Base-by-base conservation (phyloP, 53 echinoderm and acorn worm genomes). In the Crossaster papposus region DNA sequence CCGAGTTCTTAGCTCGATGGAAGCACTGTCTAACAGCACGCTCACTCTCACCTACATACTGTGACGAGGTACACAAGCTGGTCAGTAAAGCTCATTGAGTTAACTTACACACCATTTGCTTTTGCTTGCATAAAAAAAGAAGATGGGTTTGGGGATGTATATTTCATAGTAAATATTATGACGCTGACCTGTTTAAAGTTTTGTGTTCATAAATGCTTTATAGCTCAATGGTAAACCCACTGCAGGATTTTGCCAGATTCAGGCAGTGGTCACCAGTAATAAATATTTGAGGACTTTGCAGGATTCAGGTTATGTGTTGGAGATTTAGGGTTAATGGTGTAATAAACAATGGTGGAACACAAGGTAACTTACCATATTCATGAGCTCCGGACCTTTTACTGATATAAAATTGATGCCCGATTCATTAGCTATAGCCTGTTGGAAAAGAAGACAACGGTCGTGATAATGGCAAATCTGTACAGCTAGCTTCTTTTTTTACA, bases 21-120 rank as follows among this genome's bases (percentile, higher is more conserved):
- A 99, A 99, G 77, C 99, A 99, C 83, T 99, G 99, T 0, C 99
- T 88, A 2, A 99, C 99, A 10, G 99, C 99, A 73, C 99, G 79
- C 85, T 99, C 99, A 91, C 99, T 99, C 83, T 99, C 99, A 81
- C 99, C 99, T 23, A 99, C 99, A 71, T 99, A 99, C 99, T 99
- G 63, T 23, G 64, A 28, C 7, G 4, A 31, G 74, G 36, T 79
- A 38, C 58, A 58, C 15, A 58, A 20, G 12, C 58, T 58, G 44
- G 44, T 9, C 44, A 44, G 44, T 44, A 44, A n/a, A 44, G 44
- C 44, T 44, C 44, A 44, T 58, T 17, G 3, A n/a, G n/a, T n/a
- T n/a, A n/a, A n/a, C n/a, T n/a, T n/a, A n/a, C n/a, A n/a, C n/a
- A n/a, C n/a, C n/a, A n/a, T n/a, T n/a, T n/a, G n/a, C n/a, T n/a